Base-by-base conservation (phyloP, 1,140 invertebrate genomes). In the Drosophila melanica region DNA sequence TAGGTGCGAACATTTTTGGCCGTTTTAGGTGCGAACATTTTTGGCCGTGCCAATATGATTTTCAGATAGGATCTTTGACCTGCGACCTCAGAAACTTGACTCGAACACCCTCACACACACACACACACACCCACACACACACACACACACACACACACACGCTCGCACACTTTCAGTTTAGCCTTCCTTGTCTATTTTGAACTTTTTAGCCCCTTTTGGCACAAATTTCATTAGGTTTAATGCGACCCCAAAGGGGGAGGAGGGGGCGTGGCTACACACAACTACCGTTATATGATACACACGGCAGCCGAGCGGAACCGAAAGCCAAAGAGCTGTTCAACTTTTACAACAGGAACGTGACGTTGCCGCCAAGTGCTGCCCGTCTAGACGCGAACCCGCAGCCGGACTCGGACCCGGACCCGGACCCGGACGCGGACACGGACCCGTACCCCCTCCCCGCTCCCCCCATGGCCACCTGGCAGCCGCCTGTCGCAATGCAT, bases 201-300 rank as follows among this genome's bases (percentile, higher is more conserved):
- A 50, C 37, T 12, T 50, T 16, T 50, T 9, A 33, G 47, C 7
- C 35, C 37, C 53, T 55, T 55, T 55, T 12, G 12, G 42, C n/a
- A 50, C 44, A 60, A 87, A 86, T 81, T 81, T 78, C 81, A 86
- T 86, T 87, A 87, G 79, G 75, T 81, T 86, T 86, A 74, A 87
- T 81, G 79, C 67, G 72, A 47, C 1, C 23, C 23, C 5, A 3
- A 27, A 27, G 27, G 27, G 27, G 27, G 27, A 1, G 1, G 3
- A 6, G 27, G 27, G 27, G 27, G 27, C 27, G 67, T 71, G 67
- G 10, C 33, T 8, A 64, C 69, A 65, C 69, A 75, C 77, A 75
- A 79, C 69, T 74, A 68, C 76, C 73, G 35, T 47, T 60, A 65
- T 60, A 64, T 55, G 64, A 58, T 48, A 63, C 53, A 37, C 57